These are phyloP conservation scores for Clitarchus hookeri DNA, from an alignment of 2,888 invertebrate species.

Conservation along the genomic window DNA sequence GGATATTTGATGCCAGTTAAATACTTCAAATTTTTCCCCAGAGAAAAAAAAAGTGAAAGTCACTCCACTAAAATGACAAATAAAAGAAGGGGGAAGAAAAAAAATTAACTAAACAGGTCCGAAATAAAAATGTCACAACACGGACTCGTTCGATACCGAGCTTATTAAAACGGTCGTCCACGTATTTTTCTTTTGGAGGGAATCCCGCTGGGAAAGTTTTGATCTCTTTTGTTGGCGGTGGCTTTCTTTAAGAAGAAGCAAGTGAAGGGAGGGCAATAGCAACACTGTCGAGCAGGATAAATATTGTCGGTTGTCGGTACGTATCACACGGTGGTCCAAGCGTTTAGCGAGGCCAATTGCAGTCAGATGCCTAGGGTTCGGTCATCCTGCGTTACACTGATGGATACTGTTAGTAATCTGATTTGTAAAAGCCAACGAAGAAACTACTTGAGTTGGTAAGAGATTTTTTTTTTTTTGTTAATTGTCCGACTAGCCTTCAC, in stretches of 20 bases:
- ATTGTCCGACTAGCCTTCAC: too few relatives aligned
- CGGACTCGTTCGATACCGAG: not conserved
- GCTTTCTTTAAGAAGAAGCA: not conserved
- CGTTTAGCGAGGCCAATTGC: too few relatives aligned
- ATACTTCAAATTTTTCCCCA: not conserved
- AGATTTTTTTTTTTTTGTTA: too few relatives aligned
- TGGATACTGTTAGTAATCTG: too few relatives aligned
- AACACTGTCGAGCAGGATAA: not conserved
- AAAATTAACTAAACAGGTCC: not conserved
- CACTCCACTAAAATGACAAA: not conserved
- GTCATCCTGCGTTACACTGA: too few relatives aligned
- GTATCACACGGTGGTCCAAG: too few relatives aligned
- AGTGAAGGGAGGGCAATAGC: not conserved
- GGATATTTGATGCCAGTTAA: not conserved
- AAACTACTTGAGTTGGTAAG: too few relatives aligned
- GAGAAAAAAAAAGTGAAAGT: not conserved
- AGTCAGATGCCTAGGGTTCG: too few relatives aligned
- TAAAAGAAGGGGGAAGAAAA: not conserved
- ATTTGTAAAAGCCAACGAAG: too few relatives aligned
- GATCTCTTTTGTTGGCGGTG: not conserved
- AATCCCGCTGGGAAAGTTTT: not conserved
- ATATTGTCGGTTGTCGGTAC: not conserved
- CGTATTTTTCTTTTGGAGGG: not conserved
- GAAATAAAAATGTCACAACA: slow-evolving; percentile 10
- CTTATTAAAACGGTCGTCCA: not conserved